Conservation (phyloP, 2,888 invertebrate species). For the Blera fallax region DNA sequence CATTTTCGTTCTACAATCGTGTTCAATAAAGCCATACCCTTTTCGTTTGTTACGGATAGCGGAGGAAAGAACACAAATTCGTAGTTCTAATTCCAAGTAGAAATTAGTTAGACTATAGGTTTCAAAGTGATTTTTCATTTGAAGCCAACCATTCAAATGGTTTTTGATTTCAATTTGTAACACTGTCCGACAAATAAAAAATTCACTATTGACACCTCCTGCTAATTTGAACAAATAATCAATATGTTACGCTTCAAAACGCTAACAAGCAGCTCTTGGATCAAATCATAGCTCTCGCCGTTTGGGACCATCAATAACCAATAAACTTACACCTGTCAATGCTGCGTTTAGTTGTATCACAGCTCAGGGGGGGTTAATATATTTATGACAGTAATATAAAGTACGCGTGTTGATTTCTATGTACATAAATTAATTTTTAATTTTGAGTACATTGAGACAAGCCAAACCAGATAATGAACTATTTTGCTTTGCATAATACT, state of each 20-base stretch:
- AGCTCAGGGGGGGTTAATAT: constrained; percentile 12
- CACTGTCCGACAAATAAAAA: no score
- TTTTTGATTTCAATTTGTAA: no score
- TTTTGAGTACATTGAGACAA: not conserved
- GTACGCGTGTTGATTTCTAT: constrained; percentile 17
- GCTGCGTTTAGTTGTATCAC: not conserved
- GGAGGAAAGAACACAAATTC: no score
- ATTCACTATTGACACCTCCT: not conserved
- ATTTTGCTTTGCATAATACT: constrained; percentile 2
- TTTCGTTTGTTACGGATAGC: not conserved
- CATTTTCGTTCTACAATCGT: constrained; percentile 17
- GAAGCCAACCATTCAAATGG: no score
- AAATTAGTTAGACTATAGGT: no score
- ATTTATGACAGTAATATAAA: constrained; percentile 30
- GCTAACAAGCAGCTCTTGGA: not conserved
- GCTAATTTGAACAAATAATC: not conserved
- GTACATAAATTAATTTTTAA: constrained; percentile 18
- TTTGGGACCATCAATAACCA: constrained; percentile 17
- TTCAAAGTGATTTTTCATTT: no score
- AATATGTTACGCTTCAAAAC: no score
- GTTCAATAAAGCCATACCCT: not conserved
- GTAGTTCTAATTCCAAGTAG: not conserved
- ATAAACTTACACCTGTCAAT: constrained; percentile 44
- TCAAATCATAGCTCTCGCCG: not conserved
- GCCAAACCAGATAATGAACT: not conserved